Percentiles rank a stretch among this genome's conserved stretches.
Conservation (phyloP, 1,140 invertebrate genomes). For the Drosophila tani region DNA sequence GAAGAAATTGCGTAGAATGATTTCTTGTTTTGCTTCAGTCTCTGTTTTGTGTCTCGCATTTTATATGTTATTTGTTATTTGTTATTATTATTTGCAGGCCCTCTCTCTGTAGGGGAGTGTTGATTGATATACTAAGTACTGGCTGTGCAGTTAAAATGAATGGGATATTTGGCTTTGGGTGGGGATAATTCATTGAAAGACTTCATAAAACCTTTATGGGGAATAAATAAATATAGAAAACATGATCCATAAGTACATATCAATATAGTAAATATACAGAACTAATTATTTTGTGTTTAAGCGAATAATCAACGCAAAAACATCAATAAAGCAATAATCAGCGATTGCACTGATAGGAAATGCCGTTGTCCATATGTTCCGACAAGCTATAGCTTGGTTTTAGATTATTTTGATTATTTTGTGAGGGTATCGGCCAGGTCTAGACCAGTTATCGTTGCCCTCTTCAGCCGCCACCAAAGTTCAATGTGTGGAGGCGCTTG, state of each 20-base stretch:
- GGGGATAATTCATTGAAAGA: neutral
- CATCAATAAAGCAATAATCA: constrained; percentile 5
- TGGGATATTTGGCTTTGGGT: constrained; percentile 5
- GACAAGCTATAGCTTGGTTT: neutral
- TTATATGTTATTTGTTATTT: constrained; percentile 12
- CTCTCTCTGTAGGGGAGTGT: no score
- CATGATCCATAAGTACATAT: neutral
- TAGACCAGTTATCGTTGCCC: neutral
- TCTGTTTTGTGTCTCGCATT: constrained; percentile 35
- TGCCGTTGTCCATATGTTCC: neutral
- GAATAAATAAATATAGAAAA: neutral
- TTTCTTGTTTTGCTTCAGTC: constrained; percentile 24
- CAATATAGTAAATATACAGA: neutral
- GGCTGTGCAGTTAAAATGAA: constrained; percentile 19
- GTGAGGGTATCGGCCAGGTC: constrained; percentile 12
- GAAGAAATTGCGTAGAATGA: constrained; percentile 45
- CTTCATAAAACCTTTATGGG: neutral
- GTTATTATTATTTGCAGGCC: constrained; percentile 23
- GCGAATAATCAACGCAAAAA: neutral
- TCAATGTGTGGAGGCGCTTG: constrained; percentile 32
- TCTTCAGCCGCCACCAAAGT: constrained; percentile 39
- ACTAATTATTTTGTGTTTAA: neutral
- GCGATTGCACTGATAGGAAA: neutral
- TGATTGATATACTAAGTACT: constrained; percentile 4
- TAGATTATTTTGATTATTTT: no score